Evolutionary conservation across 2,888 invertebrate species (phyloP).

Genomic region (Heterodera filipjevi): DNA sequence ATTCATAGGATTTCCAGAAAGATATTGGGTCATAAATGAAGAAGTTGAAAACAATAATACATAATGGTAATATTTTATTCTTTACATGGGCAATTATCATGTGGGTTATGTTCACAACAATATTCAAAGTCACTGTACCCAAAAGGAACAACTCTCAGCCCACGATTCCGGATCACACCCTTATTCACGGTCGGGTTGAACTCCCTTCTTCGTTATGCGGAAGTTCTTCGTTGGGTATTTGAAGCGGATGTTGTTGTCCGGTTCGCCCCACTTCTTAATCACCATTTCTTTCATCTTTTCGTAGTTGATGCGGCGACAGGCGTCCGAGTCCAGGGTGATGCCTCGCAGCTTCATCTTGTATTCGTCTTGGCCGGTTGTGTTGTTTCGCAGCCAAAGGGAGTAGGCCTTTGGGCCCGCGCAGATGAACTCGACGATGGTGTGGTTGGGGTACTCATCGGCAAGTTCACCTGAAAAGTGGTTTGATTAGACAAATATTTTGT

Average conservation of each 20-base stretch:
- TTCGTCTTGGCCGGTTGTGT: background rate
- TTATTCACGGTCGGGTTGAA: background rate
- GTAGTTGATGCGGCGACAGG: background rate
- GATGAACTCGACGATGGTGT: conserved; percentile 22
- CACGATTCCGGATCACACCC: background rate
- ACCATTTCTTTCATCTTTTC: conserved; percentile 7
- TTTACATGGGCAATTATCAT: background rate
- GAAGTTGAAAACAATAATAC: background rate
- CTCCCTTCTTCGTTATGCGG: background rate
- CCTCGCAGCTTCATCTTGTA: conserved; percentile 19
- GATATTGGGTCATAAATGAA: background rate
- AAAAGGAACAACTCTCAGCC: background rate
- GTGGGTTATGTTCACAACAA: background rate
- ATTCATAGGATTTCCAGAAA: conserved; percentile 17
- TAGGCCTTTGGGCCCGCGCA: background rate
- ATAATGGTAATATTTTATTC: background rate
- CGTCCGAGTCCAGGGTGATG: background rate
- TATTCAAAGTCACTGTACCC: background rate
- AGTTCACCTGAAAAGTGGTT: background rate
- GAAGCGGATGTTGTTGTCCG: background rate
- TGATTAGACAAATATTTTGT: background rate
- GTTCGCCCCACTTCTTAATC: background rate
- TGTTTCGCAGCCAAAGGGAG: background rate
- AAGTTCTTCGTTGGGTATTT: background rate
- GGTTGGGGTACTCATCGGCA: conserved; percentile 10